phyloP scores from a whole-genome alignment of 2,797 vertebrate genomes.

The Bovichtus diacanthus region DNA sequence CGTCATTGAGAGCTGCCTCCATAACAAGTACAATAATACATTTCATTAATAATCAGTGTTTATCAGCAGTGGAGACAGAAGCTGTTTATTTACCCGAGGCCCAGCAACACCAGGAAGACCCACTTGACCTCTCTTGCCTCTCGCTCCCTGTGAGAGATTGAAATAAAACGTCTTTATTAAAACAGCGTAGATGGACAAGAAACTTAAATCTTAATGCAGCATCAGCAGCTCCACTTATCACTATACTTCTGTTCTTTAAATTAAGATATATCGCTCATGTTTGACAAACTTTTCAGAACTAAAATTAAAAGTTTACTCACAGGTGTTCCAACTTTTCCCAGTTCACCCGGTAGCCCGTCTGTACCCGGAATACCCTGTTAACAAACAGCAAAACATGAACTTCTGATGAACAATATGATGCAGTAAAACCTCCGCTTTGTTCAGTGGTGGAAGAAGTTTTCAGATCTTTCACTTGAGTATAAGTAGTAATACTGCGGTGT shows the following conservation, averaged over 20 bases:
- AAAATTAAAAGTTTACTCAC: constrained; percentile 84
- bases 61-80: not conserved
- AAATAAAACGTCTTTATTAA: not conserved
- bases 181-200: not conserved
- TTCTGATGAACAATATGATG: too few species aligned
- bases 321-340: constrained; percentile 89
- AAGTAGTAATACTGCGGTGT: too few species aligned
- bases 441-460: not conserved
- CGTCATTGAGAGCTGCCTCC: not conserved
- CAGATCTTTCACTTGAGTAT: too few species aligned
- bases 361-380: constrained; percentile 91
- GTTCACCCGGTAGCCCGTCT: constrained; percentile 93
- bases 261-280: not conserved
- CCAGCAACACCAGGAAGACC: constrained; percentile 90
- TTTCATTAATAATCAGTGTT: not conserved
- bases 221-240: too few species aligned
- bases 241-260: too few species aligned
- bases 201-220: not conserved
- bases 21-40: not conserved
- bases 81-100: constrained; percentile 85
- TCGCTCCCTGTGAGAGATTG: constrained; percentile 80
- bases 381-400: constrained; percentile 7
- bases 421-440: not conserved
- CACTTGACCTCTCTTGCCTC: constrained; percentile 88
- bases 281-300: not conserved